Percentiles rank a stretch among this genome's conserved stretches.
These are phyloP conservation scores for Vandiemenella viatica DNA, from an alignment of 2,888 invertebrate species.

Conservation along the genomic window DNA sequence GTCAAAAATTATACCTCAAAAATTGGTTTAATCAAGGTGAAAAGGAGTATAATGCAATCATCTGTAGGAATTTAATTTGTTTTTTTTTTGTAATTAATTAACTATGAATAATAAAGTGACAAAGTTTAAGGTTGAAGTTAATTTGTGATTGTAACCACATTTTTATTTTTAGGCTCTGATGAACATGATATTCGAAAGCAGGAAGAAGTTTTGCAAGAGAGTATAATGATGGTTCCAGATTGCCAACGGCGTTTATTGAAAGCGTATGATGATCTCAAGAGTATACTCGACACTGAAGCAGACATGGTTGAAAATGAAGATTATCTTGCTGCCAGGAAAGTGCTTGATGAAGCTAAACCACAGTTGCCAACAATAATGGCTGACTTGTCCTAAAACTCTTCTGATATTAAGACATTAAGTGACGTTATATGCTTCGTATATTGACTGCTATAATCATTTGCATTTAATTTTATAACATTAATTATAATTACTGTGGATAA, in stretches of 20 bases:
- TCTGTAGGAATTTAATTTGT: too few species aligned
- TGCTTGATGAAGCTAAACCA: conserved; percentile 49
- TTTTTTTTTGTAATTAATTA: too few species aligned
- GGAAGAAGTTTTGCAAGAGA: conserved; percentile 78
- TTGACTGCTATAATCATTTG: background rate
- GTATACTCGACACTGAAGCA: conserved; percentile 52
- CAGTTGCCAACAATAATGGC: conserved; percentile 31
- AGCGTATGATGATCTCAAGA: conserved; percentile 62
- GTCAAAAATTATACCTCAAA: too few species aligned
- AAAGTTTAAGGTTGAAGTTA: too few species aligned
- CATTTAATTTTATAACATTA: too few species aligned
- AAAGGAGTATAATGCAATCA: too few species aligned
- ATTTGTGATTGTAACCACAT: background rate
- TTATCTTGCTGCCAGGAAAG: conserved; percentile 48
- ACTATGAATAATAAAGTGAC: too few species aligned
- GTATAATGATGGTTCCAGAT: conserved; percentile 85
- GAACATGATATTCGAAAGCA: conserved; percentile 67
- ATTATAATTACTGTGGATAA: too few species aligned
- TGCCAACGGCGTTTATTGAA: conserved; percentile 61
- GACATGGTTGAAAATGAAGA: conserved; percentile 63
- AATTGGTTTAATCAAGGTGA: too few species aligned
- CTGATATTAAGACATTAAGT: conserved; percentile 16
- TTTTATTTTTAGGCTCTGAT: conserved; percentile 42
- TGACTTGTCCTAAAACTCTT: background rate
- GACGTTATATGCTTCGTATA: conserved; percentile 1